Evolutionary conservation across 2,113 vertebrate species (phyloP).

Genomic region (Lates calcarifer): DNA sequence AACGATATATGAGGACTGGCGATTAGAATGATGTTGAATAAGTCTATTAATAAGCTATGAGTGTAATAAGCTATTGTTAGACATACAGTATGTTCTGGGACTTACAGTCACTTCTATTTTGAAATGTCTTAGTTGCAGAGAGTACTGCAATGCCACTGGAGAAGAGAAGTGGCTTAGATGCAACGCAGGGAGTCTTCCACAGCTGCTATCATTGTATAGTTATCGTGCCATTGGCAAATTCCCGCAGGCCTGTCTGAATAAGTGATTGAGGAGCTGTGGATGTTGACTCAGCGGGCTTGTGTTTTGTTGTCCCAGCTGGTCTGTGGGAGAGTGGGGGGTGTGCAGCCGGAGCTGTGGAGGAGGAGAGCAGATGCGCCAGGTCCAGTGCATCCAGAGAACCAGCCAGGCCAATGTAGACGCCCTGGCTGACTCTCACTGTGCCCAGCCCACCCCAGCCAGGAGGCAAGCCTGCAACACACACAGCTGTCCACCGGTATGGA

Average conservation of each 20-base stretch:
- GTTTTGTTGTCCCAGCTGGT: conserved; percentile 87
- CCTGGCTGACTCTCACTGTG: conserved; percentile 79
- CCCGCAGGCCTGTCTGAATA: conserved; percentile 33
- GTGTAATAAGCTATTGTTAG: not conserved
- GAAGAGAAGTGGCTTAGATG: not conserved
- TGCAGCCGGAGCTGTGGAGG: conserved; percentile 89
- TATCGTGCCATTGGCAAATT: conserved; percentile 41
- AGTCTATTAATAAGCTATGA: not conserved
- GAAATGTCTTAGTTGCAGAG: conserved; percentile 1
- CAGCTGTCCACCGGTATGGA: conserved; percentile 89
- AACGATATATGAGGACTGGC: conserved; percentile 4
- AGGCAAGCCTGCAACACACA: conserved; percentile 84
- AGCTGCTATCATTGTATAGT: conserved; percentile 15
- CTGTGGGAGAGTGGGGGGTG: conserved; percentile 87
- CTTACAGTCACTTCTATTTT: not conserved
- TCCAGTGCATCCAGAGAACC: conserved; percentile 84
- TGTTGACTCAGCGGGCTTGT: conserved; percentile 66
- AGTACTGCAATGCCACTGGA: not conserved
- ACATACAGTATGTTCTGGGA: not conserved
- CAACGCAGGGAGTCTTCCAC: conserved; percentile 1
- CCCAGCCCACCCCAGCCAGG: conserved; percentile 71
- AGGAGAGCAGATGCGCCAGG: conserved; percentile 85
- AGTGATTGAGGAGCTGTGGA: conserved; percentile 47
- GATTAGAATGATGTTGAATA: not conserved
- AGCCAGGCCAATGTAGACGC: conserved; percentile 70